Base-by-base conservation (phyloP, 2,797 vertebrate genomes). In the Coilia nasus region DNA sequence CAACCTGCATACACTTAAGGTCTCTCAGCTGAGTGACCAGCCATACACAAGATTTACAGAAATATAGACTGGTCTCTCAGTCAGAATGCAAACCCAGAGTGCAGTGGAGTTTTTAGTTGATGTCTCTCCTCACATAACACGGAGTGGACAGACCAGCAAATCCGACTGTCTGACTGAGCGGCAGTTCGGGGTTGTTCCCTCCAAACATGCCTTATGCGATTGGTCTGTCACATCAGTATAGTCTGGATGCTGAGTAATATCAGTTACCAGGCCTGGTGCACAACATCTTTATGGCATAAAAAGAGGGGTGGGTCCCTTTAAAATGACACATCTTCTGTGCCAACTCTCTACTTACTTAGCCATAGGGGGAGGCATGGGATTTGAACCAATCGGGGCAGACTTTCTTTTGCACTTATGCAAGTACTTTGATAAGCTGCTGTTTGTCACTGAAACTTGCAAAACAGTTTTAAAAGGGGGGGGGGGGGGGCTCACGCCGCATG, bases 401-500 rank as follows among this genome's bases (percentile, higher is more conserved):
- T 89, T 54, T 71, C 21, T 85, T 83, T 83, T 75, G 80, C 57
- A 35, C 35, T 71, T 44, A n/a, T 81, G 75, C 46, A 83, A 35
- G 82, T 71, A 21, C 50, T 78, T 67, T 54, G 54, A 64, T 54
- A 87, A 28, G 56, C 81, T 84, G 87, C 85, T 86, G 44, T 80
- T 85, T 82, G 35, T 46, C 44, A 41, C 85, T n/a, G 17, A 10
- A 67, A 21, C 3, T 54, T 28, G 14, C 46, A 21, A 31, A 23
- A 54, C 25, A 9, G n/a, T 25, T 86, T 90, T 84, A 81, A 85
- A 82, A 84, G 17, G 47, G 64, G n/a, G 17, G 81, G 15, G 59
- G 83, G 88, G 81, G 85, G 88, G 88, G 90, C 89, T 91, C 85
- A 93, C 93, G 91, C 92, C 93, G 94, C 94, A 95, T 95, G 94